Evolutionary conservation across 2,888 invertebrate species (phyloP).

Genomic region (Calephelis perditalis): DNA sequence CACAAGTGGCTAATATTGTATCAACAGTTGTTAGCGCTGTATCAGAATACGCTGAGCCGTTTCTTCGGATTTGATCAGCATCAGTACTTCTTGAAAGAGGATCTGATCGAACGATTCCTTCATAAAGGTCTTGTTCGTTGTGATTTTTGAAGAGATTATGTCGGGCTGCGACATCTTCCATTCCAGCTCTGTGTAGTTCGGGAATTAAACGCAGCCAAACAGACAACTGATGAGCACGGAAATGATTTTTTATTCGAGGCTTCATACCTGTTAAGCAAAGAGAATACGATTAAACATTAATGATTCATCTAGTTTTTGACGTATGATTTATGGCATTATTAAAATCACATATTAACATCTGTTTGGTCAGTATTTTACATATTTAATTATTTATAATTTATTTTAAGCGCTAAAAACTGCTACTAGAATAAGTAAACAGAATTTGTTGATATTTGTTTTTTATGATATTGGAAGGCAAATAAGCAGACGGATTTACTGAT

Average conservation of each 20-base stretch:
- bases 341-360: not conserved
- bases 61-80: conserved; percentile 79
- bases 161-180: conserved; percentile 91
- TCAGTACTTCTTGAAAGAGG: conserved; percentile 83
- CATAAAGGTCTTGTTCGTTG: conserved; percentile 92
- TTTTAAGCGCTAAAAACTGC: too few species aligned
- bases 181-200: conserved; percentile 91
- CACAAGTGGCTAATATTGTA: conserved; percentile 84
- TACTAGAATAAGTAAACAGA: not conserved
- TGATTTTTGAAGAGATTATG: conserved; percentile 95
- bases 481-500: too few species aligned
- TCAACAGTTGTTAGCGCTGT: conserved; percentile 84
- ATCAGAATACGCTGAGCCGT: conserved; percentile 70
- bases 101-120: conserved; percentile 91
- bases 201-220: conserved; percentile 97
- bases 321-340: not conserved
- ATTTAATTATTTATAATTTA: too few species aligned
- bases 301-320: not conserved
- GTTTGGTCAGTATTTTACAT: not conserved
- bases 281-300: not conserved
- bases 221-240: conserved; percentile 95
- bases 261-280: conserved; percentile 85
- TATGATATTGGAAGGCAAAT: too few species aligned
- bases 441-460: not conserved
- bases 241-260: conserved; percentile 94